phyloP scores from a whole-genome alignment of 2,113 vertebrate genomes.

The Apteryx mantelli region DNA sequence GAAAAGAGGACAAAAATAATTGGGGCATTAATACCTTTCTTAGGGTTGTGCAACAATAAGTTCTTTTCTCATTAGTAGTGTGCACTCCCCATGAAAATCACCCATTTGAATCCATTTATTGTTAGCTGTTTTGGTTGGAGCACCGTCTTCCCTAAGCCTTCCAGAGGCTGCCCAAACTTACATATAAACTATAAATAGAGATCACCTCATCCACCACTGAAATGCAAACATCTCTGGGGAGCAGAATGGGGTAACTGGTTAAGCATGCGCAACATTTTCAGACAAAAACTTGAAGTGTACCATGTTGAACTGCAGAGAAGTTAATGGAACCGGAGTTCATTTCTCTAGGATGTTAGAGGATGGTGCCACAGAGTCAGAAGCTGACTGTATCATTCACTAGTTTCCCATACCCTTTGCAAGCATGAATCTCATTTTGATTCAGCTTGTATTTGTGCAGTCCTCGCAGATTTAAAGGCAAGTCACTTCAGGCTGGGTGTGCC shows the following conservation, averaged over 20 bases:
- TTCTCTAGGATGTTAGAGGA: background rate
- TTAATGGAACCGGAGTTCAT: background rate
- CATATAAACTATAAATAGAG: background rate
- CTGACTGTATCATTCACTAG: background rate
- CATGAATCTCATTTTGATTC: background rate
- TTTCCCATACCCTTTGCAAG: background rate
- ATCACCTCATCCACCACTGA: background rate
- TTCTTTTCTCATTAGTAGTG: background rate
- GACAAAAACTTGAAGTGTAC: background rate
- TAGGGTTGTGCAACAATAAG: background rate
- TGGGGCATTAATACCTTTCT: background rate
- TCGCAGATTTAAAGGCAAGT: slow-evolving; percentile 12
- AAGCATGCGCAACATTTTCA: background rate
- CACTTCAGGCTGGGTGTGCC: slow-evolving; percentile 12
- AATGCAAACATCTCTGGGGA: background rate
- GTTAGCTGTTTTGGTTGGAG: background rate
- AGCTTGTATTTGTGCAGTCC: background rate
- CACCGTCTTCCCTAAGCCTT: background rate
- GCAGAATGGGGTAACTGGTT: background rate
- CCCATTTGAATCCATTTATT: background rate
- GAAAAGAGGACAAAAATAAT: background rate
- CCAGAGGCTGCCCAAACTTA: background rate
- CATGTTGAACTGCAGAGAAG: background rate
- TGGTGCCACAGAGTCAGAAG: background rate
- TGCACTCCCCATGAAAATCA: background rate